phyloP scores from a whole-genome alignment of 2,888 invertebrate genomes.

The Catocala sponsa region DNA sequence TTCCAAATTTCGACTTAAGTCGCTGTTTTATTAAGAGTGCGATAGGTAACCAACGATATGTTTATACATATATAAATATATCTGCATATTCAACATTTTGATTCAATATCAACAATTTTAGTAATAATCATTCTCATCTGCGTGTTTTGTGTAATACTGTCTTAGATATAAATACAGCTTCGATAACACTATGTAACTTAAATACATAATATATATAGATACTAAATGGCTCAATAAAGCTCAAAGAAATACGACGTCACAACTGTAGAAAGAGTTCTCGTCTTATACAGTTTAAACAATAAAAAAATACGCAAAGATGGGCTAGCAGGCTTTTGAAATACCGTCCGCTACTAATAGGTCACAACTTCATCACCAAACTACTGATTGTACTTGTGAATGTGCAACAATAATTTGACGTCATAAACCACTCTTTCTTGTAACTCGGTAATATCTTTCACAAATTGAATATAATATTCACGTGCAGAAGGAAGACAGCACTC shows the following conservation, averaged over 20 bases:
- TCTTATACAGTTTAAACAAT: too few species aligned
- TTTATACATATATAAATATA: background rate
- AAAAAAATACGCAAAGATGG: too few species aligned
- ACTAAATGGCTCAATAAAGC: constrained; percentile 1
- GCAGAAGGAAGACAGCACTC: background rate
- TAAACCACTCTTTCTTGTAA: too few species aligned
- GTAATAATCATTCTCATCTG: constrained; percentile 2
- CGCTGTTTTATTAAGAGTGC: too few species aligned
- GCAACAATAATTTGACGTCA: too few species aligned
- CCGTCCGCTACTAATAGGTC: too few species aligned
- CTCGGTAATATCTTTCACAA: too few species aligned
- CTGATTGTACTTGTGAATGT: too few species aligned
- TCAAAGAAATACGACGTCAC: background rate
- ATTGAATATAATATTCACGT: too few species aligned
- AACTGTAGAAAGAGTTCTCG: background rate
- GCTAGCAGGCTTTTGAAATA: too few species aligned
- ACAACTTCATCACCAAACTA: too few species aligned
- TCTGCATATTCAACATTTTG: background rate
- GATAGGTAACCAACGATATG: constrained; percentile 4
- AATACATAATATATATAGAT: background rate
- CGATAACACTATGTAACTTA: background rate
- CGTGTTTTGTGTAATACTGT: background rate
- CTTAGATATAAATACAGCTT: constrained; percentile 1
- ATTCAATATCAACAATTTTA: constrained; percentile 3
- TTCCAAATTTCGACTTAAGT: too few species aligned